A percentile compares a stretch with the other conserved stretches of the same genome.
These are phyloP conservation scores for Arothron firmamentum DNA, from an alignment of 2,113 vertebrate genomes.

Conservation along the genomic window DNA sequence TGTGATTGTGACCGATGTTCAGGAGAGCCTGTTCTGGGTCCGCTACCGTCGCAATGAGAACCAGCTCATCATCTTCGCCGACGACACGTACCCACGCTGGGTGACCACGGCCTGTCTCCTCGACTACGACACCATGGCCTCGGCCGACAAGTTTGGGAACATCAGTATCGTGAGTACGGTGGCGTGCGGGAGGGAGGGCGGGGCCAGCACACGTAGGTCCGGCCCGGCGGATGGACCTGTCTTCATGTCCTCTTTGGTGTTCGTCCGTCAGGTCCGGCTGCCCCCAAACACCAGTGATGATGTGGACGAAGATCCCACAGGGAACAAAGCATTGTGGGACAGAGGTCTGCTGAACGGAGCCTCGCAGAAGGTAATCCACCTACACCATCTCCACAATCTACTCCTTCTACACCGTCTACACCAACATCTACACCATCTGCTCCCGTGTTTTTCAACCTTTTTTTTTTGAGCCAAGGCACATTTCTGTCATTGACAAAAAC, in stretches of 20 bases:
- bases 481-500: too few species aligned
- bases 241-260: too few species aligned
- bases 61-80: conserved; percentile 97
- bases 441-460: too few species aligned
- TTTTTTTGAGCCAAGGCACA: too few species aligned
- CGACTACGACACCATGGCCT: conserved; percentile 95
- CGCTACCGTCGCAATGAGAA: conserved; percentile 96
- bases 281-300: conserved; percentile 97
- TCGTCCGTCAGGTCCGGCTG: conserved; percentile 81
- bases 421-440: too few species aligned
- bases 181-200: too few species aligned
- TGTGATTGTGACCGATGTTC: conserved; percentile 91
- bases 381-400: too few species aligned
- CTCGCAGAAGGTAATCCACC: conserved; percentile 87
- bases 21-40: conserved; percentile 98
- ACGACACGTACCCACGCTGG: conserved; percentile 96
- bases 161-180: conserved; percentile 81
- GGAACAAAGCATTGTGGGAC: conserved; percentile 98
- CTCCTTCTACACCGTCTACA: too few species aligned
- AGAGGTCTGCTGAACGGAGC: conserved; percentile 95
- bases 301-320: conserved; percentile 96
- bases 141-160: conserved; percentile 97
- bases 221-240: too few species aligned
- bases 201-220: too few species aligned
- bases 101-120: conserved; percentile 93